Conservation (phyloP, 2,113 vertebrate genomes). For the Nothocercus julius region DNA sequence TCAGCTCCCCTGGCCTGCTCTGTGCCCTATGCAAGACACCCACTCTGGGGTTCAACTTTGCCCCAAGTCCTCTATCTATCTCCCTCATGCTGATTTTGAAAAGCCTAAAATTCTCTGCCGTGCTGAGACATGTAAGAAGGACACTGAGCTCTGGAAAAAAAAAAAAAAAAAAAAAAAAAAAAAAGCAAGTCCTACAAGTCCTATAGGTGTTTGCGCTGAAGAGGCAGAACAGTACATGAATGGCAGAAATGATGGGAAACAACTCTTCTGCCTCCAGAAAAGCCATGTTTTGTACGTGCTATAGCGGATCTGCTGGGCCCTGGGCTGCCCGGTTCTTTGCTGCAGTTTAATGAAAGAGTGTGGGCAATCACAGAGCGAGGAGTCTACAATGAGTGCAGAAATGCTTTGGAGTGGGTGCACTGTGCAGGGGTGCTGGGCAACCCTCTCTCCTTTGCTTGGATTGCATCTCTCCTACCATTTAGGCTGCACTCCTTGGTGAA, state of each 20-base stretch:
- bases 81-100: neutral
- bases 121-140: neutral
- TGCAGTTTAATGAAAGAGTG: neutral
- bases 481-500: neutral
- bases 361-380: neutral
- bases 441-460: neutral
- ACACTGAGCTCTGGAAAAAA: neutral
- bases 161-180: no score
- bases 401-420: neutral
- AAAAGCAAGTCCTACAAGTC: no score
- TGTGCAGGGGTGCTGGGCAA: neutral
- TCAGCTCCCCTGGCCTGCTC: rapidly evolving
- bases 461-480: neutral
- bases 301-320: neutral
- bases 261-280: neutral
- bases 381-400: neutral
- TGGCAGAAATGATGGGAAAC: neutral
- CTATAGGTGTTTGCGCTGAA: neutral
- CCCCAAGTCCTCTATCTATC: neutral
- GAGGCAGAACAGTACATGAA: neutral
- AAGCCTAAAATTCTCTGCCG: neutral
- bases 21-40: neutral
- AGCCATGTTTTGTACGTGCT: neutral
- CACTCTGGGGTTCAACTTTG: neutral
- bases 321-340: neutral